Base-by-base conservation (phyloP, 2,113 vertebrate genomes). In the Varanus komodoensis region DNA sequence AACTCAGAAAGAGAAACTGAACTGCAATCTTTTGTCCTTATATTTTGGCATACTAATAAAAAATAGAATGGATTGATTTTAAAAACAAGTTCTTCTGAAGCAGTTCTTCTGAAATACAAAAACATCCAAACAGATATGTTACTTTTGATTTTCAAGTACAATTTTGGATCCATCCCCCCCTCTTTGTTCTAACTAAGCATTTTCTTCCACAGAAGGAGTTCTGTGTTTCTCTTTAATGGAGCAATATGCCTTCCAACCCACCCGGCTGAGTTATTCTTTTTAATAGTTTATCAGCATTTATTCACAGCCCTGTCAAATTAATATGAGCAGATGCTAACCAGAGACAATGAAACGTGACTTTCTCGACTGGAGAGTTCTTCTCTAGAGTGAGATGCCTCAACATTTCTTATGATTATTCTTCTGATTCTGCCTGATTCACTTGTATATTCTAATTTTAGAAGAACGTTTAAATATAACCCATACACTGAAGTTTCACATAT, bases 141-240 rank as follows among this genome's bases (percentile, higher is more conserved):
- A 14, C 71, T 95, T 50, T 74, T 91, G 32, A 21, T 34, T 69
- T 91, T 29, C n/a, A 87, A 2, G 14, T 71, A 71, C 69, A 91
- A 57, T 81, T 52, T 3, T 71, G 0, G 89, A 29, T 32, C 9
- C 82, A 50, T 8, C 29, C 57, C 93, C 93, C 32, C 86, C 79
- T 29, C 44, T 89, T 90, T n/a, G 44, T 77, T 78, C 82, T 86
- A 86, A 92, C 87, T 80, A 77, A 92, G 34, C 34, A 87, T 69
- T 61, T 71, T 89, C 27, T 89, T 52, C 25, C 82, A 75, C 89
- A 57, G 82, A 79, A 68, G 90, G 84, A 92, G 78, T 50, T 23
- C 34, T 38, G 64, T 57, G 8, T 8, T 54, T 44, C 68, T 81
- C 74, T 86, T 88, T 79, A 38, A 79, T 69, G n/a, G 48, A 50